Evolutionary conservation across 2,888 invertebrate species (phyloP), one percentile per base, ranked within the genome.

Genomic region (Mythimna pallens): DNA sequence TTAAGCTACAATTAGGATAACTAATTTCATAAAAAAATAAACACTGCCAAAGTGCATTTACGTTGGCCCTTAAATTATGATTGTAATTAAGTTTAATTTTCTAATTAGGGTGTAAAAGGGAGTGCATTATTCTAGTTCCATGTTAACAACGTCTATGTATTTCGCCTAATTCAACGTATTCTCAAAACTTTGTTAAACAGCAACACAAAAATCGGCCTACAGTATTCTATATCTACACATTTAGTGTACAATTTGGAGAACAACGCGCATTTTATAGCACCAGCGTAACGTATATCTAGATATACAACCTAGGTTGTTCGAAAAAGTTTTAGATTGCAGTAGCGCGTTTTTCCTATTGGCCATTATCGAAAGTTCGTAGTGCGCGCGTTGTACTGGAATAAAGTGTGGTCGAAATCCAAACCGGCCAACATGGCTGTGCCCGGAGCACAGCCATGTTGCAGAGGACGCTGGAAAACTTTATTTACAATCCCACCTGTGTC

Each of bases 401-500:
- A 74, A 65, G 43, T 70, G 58, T 67, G 61, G 63, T 70, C 54
- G n/a, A 73, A 76, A 78, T 73, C 67, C 58, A 69, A 78, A 65
- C 66, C 54, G 43, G 71, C 25, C 34, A 65, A 70, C 65, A 54
- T 47, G 47, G 47, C 50, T 43, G 30, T 20, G 17, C 17, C 70
- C 67, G 59, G 52, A n/a, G n/a, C n/a, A n/a, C n/a, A n/a, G n/a
- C n/a, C n/a, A n/a, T n/a, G n/a, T n/a, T 74, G 72, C 65, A 68
- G 59, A 70, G 65, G 22, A 70, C 66, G 80, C 65, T 83, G 72
- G 70, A 83, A 82, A 84, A 83, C 73, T 86, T 87, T 88, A 87
- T 89, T 86, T 86, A 80, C 84, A 73, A 71, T 78, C 70, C 81
- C 80, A 79, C 82, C 78, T 77, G 78, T 70, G 73, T 76, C 80